phyloP scores from a whole-genome alignment of 1,140 invertebrate species.

The Tetramorium simillimum region DNA sequence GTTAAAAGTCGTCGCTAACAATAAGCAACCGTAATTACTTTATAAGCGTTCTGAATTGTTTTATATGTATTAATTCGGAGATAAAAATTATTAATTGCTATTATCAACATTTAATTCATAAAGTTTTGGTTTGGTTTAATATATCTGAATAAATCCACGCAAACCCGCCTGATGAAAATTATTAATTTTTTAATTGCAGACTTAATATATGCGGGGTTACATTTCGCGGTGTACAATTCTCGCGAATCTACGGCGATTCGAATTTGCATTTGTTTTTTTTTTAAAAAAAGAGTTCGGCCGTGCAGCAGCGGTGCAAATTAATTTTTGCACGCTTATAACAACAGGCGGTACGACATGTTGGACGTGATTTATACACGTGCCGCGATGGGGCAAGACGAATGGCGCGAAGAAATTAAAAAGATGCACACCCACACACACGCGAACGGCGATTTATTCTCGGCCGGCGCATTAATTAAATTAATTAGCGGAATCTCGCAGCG shows the following conservation, averaged over 20 bases:
- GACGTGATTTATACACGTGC: conserved; percentile 53
- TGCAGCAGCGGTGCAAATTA: conserved; percentile 39
- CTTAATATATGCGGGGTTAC: conserved; percentile 31
- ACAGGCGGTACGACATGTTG: conserved; percentile 52
- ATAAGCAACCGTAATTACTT: neutral
- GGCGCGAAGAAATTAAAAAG: conserved; percentile 62
- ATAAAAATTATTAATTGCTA: neutral
- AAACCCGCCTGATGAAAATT: neutral
- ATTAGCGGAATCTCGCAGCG: conserved; percentile 47
- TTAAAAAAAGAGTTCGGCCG: conserved; percentile 17
- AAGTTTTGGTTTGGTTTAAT: neutral
- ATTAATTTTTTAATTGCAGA: conserved; percentile 29
- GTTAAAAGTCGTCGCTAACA: neutral
- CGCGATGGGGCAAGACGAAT: conserved; percentile 57
- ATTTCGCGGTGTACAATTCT: conserved; percentile 4
- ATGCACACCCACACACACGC: conserved; percentile 57
- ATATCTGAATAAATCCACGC: neutral
- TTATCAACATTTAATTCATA: neutral
- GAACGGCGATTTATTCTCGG: conserved; percentile 50
- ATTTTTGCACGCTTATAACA: conserved; percentile 60
- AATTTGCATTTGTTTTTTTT: conserved; percentile 58
- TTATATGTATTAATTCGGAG: neutral
- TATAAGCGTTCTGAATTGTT: neutral
- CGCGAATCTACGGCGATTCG: conserved; percentile 34
- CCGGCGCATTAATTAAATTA: conserved; percentile 58